These are phyloP conservation scores for Aphelinus atriplicis DNA, from an alignment of 1,140 invertebrate genomes.

Conservation along the genomic window DNA sequence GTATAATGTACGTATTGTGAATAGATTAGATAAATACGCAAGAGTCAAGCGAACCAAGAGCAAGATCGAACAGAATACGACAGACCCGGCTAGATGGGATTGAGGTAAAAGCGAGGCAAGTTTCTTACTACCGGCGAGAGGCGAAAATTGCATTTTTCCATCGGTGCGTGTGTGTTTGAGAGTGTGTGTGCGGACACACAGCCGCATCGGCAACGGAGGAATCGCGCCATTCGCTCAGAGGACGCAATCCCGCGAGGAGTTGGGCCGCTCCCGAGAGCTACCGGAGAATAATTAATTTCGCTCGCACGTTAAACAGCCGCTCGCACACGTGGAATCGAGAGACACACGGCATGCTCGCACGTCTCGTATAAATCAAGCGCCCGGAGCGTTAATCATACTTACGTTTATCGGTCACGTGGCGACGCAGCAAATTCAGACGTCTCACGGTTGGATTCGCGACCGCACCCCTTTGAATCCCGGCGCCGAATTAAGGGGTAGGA, in stretches of 20 bases:
- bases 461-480: background rate
- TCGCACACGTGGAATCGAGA: background rate
- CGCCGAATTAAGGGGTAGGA: background rate
- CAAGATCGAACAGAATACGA: too few relatives aligned
- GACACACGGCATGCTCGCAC: background rate
- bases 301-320: background rate
- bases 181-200: background rate
- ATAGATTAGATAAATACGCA: too few relatives aligned
- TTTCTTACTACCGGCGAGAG: too few relatives aligned
- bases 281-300: conserved; percentile 32
- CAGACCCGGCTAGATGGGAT: too few relatives aligned
- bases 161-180: background rate
- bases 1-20: too few relatives aligned
- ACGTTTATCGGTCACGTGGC: conserved; percentile 48
- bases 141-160: background rate
- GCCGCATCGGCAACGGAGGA: background rate
- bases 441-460: background rate
- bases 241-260: conserved; percentile 28
- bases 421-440: conserved; percentile 38
- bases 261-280: conserved; percentile 4
- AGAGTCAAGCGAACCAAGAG: too few relatives aligned
- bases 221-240: conserved; percentile 1
- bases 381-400: conserved; percentile 50
- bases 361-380: too few relatives aligned
- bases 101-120: too few relatives aligned